phyloP scores from a whole-genome alignment of 2,113 vertebrate genomes.

The Corythornis cristatus region DNA sequence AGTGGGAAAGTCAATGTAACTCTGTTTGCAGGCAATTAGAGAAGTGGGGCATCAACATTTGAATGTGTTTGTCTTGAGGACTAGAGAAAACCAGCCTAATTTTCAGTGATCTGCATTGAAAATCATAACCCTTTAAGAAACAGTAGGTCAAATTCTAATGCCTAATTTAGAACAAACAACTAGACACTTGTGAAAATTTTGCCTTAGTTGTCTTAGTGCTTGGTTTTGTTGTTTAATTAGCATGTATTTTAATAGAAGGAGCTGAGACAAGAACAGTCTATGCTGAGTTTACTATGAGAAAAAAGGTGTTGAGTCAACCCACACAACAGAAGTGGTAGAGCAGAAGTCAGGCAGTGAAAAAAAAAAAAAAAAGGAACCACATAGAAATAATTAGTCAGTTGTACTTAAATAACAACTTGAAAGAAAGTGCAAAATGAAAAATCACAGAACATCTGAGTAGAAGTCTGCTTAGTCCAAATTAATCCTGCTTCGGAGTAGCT shows the following conservation, averaged over 20 bases:
- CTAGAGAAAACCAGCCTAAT: background rate
- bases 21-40: background rate
- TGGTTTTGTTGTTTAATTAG: background rate
- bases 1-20: background rate
- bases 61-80: background rate
- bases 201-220: background rate
- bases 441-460: background rate
- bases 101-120: background rate
- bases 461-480: background rate
- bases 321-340: background rate
- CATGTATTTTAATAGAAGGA: background rate
- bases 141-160: background rate
- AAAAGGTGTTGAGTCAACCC: background rate
- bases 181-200: background rate
- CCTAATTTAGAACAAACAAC: background rate
- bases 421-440: background rate
- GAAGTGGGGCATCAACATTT: background rate
- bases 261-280: background rate
- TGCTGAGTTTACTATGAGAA: background rate
- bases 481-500: background rate
- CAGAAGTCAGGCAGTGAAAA: background rate
- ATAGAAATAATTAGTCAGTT: background rate
- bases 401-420: background rate
- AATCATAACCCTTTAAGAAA: background rate
- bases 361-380: background rate